phyloP scores from a whole-genome alignment of 2,113 vertebrate species.

The Microtus ochrogaster region DNA sequence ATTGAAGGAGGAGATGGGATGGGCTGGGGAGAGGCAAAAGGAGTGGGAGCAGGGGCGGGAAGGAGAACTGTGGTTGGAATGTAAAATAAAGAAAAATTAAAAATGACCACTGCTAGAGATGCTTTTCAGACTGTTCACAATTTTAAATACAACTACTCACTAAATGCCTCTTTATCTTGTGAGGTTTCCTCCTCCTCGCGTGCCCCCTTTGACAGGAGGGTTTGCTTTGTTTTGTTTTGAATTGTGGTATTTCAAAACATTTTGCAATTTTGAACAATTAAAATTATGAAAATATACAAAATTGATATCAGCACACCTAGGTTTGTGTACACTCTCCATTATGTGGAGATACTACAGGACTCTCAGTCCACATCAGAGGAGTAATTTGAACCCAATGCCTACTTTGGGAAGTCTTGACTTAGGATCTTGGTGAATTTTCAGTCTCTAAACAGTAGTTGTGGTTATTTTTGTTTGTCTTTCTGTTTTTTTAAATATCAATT shows the following conservation, averaged over 20 bases:
- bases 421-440: slow-evolving; percentile 84
- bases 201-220: no score
- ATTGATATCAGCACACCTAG: slow-evolving; percentile 83
- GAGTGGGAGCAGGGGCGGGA: no score
- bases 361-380: slow-evolving; percentile 79
- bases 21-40: no score
- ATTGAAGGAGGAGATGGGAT: no score
- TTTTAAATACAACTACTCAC: no score
- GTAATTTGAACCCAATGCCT: slow-evolving; percentile 76
- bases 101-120: no score
- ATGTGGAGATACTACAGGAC: slow-evolving; percentile 80
- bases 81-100: no score
- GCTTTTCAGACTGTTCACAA: no score
- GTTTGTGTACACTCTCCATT: slow-evolving; percentile 79
- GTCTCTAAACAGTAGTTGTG: slow-evolving; percentile 87
- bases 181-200: no score
- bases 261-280: slow-evolving; percentile 86
- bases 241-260: slow-evolving; percentile 85
- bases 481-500: slow-evolving; percentile 79
- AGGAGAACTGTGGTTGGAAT: no score
- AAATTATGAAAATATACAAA: slow-evolving; percentile 86
- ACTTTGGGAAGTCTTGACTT: slow-evolving; percentile 83
- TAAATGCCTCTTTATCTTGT: no score
- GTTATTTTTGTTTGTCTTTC: slow-evolving; percentile 50
- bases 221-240: slow-evolving; percentile 61